Evolutionary conservation across 2,797 vertebrate species (phyloP).

Genomic region (Hemitrygon akajei): DNA sequence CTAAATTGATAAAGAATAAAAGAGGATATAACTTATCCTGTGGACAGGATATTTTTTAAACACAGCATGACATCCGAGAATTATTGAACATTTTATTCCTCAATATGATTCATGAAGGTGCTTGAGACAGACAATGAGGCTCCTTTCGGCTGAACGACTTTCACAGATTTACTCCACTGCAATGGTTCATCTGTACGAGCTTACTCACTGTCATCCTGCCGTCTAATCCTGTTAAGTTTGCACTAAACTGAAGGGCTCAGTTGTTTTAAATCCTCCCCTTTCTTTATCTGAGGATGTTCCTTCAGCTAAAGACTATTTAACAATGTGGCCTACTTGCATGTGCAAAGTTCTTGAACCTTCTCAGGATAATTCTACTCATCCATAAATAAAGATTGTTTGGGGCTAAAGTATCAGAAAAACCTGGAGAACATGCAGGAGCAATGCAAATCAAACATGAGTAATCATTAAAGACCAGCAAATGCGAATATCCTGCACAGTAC

Average conservation of each 20-base stretch:
- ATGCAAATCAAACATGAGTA: not conserved
- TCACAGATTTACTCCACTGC: not conserved
- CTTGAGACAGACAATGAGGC: not conserved
- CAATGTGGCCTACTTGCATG: not conserved
- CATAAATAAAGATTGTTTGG: not conserved
- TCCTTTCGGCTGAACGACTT: not conserved
- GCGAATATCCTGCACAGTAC: too few relatives aligned
- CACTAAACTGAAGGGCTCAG: not conserved
- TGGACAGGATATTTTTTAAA: not conserved
- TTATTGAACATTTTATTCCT: not conserved
- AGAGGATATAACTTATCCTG: not conserved
- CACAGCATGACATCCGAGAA: not conserved
- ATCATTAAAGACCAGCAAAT: not conserved
- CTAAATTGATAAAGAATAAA: not conserved
- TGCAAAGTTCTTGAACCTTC: not conserved
- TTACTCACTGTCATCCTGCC: not conserved
- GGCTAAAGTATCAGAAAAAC: not conserved
- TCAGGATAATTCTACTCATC: not conserved
- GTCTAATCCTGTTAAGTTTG: not conserved
- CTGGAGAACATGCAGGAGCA: not conserved
- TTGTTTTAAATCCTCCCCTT: not conserved
- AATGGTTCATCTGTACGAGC: not conserved
- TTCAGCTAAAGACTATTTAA: conserved; percentile 4
- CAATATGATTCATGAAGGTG: not conserved
- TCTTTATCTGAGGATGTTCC: not conserved